Base-by-base conservation (phyloP, 2,888 invertebrate species). In the Drosophila mimica region DNA sequence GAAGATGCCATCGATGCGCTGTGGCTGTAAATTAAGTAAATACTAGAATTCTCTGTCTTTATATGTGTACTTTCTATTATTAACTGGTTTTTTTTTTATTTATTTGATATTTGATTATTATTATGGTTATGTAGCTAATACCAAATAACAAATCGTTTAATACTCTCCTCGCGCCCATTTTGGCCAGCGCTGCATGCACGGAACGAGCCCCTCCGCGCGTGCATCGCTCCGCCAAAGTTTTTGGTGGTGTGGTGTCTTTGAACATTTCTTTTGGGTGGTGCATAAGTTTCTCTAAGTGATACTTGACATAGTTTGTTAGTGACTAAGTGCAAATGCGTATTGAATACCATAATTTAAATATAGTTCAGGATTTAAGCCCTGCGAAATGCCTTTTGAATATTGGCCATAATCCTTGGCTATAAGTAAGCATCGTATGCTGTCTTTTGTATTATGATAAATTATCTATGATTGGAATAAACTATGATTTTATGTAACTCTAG, bases 1-100 rank as follows among this genome's bases (percentile, higher is more conserved):
- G 87, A 89, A 7, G 87, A 88, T 11, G 87, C 90, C 72, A 79
- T 88, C 65, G 87, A 88, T 67, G 87, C 87, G 20, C 66, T 88
- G 56, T 88, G 87, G 87, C 74, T 88, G 36, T 88, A 76, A 82
- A 40, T 54, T 20, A 40, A 59, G 43, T 34, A 36, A 46, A 43
- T 38, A 38, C 51, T 43, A 31, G 40, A n/a, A 28, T n/a, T 5
- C 38, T 38, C n/a, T 52, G 3, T 38, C 30, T 25, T 38, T 51
- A 25, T 25, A 58, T 15, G 9, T 54, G 6, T 34, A 62, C 56
- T 69, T 60, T 57, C 4, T 8, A 46, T 15, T 46, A 46, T 8
- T 46, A 25, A 46, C 2, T 46, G 8, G 43, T 20, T 43, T 43
- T 0, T 20, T 20, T 5, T 20, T 20, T 5, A 43, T 43, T 11